Conservation (phyloP, 1,140 invertebrate species). For the Papilio polytes region DNA sequence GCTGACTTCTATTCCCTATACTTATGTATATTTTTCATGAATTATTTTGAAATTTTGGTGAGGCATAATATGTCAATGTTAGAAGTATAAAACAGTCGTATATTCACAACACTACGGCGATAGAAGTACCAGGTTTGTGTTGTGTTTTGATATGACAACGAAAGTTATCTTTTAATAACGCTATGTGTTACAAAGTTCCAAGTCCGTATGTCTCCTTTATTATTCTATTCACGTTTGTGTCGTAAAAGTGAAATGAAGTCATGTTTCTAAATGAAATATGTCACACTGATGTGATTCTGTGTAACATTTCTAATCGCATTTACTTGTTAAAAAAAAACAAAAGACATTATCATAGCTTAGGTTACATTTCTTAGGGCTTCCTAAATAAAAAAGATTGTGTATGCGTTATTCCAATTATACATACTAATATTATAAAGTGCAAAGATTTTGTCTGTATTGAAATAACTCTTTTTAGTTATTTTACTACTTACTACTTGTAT, state of each 20-base stretch:
- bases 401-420: too few species aligned
- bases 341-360: not conserved
- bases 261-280: conserved; percentile 26
- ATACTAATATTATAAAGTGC: too few species aligned
- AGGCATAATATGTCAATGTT: too few species aligned
- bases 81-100: not conserved
- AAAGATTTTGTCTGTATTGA: too few species aligned
- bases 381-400: too few species aligned
- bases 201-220: not conserved
- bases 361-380: too few species aligned
- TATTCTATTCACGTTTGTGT: conserved; percentile 27
- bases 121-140: not conserved
- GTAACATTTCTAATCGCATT: not conserved
- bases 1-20: too few species aligned
- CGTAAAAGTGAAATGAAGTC: conserved; percentile 27
- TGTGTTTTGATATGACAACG: not conserved
- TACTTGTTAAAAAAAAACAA: not conserved
- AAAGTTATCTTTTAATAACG: conserved; percentile 6
- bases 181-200: not conserved
- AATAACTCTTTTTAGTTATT: too few species aligned
- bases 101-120: not conserved
- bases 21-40: too few species aligned
- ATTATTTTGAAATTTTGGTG: too few species aligned
- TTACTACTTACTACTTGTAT: too few species aligned
- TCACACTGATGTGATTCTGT: not conserved